Conservation (phyloP, 2,888 invertebrate genomes). For the Heteromyza rotundicornis region DNA sequence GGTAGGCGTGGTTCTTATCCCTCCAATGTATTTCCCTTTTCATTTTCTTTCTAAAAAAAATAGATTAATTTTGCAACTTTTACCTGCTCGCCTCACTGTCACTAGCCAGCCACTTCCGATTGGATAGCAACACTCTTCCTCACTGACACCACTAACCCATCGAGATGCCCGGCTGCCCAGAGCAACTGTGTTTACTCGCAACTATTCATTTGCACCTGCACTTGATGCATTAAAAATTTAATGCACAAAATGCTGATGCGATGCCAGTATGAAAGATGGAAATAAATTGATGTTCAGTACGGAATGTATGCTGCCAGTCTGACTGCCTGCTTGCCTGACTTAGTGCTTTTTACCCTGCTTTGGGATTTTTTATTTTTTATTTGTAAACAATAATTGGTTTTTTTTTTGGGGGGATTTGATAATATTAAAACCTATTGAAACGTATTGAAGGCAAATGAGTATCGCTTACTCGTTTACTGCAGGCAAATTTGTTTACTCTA, state of each 20-base stretch:
- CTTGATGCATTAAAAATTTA: slow-evolving; percentile 30
- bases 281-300: slow-evolving; percentile 38
- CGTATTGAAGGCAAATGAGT: neutral
- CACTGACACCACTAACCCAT: too few relatives aligned
- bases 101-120: slow-evolving; percentile 33
- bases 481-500: neutral
- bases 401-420: too few relatives aligned
- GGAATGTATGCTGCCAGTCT: neutral
- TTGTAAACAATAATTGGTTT: slow-evolving; percentile 49
- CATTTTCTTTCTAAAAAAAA: slow-evolving; percentile 5
- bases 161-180: neutral
- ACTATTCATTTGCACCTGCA: slow-evolving; percentile 45
- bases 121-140: too few relatives aligned
- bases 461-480: neutral
- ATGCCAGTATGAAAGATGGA: slow-evolving; percentile 25
- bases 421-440: slow-evolving; percentile 27
- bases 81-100: neutral
- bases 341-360: neutral
- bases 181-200: neutral
- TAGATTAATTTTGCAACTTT: neutral
- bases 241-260: slow-evolving; percentile 23
- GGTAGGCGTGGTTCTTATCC: too few relatives aligned
- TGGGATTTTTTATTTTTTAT: slow-evolving; percentile 25
- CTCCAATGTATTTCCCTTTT: too few relatives aligned
- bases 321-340: neutral